phyloP scores from a whole-genome alignment of 2,113 vertebrate species.

The Kryptolebias marmoratus region DNA sequence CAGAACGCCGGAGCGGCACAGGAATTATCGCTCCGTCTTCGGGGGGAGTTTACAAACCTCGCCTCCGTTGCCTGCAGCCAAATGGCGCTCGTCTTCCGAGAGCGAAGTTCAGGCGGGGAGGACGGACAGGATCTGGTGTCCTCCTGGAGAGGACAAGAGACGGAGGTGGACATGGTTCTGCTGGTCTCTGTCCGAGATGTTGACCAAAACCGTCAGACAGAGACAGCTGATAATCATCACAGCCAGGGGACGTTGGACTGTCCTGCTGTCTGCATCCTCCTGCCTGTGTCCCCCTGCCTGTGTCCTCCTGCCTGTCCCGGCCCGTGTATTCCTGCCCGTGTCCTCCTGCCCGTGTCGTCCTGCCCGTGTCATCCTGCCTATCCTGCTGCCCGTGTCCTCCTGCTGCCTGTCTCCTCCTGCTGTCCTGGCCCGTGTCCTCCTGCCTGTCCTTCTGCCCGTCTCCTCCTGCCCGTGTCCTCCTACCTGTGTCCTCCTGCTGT shows the following conservation, averaged over 20 bases:
- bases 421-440: too few relatives aligned
- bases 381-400: too few relatives aligned
- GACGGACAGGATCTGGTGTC: too few relatives aligned
- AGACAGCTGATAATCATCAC: constrained; percentile 46
- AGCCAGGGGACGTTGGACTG: constrained; percentile 42
- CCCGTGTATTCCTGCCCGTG: too few relatives aligned
- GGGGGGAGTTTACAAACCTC: constrained; percentile 50
- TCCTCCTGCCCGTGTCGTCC: too few relatives aligned
- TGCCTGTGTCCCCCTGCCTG: too few relatives aligned
- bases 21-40: constrained; percentile 72
- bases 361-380: too few relatives aligned
- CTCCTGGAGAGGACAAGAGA: constrained; percentile 32
- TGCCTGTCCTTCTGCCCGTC: too few relatives aligned
- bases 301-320: too few relatives aligned
- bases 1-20: constrained; percentile 63
- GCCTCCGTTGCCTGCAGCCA: constrained; percentile 56
- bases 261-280: constrained; percentile 42
- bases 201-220: constrained; percentile 36
- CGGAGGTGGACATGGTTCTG: constrained; percentile 32
- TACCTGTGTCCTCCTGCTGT: too few relatives aligned
- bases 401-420: too few relatives aligned
- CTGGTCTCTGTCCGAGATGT: constrained; percentile 22
- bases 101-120: neutral
- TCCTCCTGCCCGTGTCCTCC: too few relatives aligned
- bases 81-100: constrained; percentile 59